Base-by-base conservation (phyloP, 2,888 invertebrate genomes). In the Sipha maydis region DNA sequence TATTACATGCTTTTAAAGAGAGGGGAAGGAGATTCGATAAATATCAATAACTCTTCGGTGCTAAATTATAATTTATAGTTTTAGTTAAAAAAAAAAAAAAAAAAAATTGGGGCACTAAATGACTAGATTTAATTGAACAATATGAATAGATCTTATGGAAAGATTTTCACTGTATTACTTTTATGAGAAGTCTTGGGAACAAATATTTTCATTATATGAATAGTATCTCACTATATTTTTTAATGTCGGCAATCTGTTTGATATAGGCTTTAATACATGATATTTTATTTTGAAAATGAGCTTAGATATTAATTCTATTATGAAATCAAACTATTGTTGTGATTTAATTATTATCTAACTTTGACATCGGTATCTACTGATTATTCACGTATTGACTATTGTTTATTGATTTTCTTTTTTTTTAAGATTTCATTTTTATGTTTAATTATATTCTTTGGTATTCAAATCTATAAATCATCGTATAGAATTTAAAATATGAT, bases 261-360 rank as follows among this genome's bases (percentile, higher is more conserved):
- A 48, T 48, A 71, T 31, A 28, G 1, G 17, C n/a, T 17, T 11
- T 31, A 69, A 71, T 71, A 71, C 71, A n/a, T 31, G 11, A 71
- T 17, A 31, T 71, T 14, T 71, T 28, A 28, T 71, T 71, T 71
- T 38, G 25, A 41, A 84, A 84, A 76, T 61, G n/a, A 61, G 38
- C 61, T 83, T n/a, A 25, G 34, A 73, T 61, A 75, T 56, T 61
- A 38, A 38, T 75, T 75, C 83, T 83, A 71, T 61, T 83, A 56
- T 83, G 28, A 75, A 3, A 19, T 0, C 19, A 21, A 17, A 21
- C 75, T 61, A 83, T 75, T 75, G 56, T 75, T 75, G 54, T 61
- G 3, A 28, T 34, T 83, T n/a, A n/a, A 54, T 83, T 73, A 83
- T 73, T n/a, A 54, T 83, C 83, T 3, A 25, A 73, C 34, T 56